These are phyloP conservation scores for Periparus ater DNA, from an alignment of 2,797 vertebrate species.

Conservation along the genomic window DNA sequence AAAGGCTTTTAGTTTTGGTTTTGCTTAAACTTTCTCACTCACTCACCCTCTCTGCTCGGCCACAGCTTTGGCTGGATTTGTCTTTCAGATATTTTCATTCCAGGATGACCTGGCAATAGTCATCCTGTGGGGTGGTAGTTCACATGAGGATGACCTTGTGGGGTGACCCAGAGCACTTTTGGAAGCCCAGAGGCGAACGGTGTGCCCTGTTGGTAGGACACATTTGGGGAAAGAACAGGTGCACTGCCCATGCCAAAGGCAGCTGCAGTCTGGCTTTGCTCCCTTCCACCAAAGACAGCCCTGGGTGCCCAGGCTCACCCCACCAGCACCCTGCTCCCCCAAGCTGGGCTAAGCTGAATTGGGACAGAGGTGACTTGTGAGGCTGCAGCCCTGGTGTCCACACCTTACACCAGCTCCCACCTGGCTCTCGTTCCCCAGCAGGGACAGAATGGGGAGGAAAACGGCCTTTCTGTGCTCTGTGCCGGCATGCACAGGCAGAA, in stretches of 20 bases:
- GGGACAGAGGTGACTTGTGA: background rate
- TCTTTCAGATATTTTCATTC: background rate
- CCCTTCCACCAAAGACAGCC: background rate
- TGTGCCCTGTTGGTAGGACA: fast-evolving
- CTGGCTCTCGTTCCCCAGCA: fast-evolving
- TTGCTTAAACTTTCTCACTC: background rate
- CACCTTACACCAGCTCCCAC: background rate
- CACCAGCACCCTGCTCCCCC: background rate
- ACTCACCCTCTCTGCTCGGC: background rate
- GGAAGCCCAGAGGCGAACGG: fast-evolving
- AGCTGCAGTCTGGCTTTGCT: background rate
- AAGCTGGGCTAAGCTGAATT: fast-evolving
- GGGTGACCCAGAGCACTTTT: background rate
- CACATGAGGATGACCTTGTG: background rate
- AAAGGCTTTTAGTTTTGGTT: background rate
- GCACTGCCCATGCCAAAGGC: fast-evolving
- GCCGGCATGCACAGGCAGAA: background rate
- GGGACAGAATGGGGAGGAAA: background rate
- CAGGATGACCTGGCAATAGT: background rate
- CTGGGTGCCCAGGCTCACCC: background rate
- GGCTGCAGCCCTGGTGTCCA: background rate
- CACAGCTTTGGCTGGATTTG: background rate
- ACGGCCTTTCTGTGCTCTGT: fast-evolving
- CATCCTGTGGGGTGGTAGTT: background rate
- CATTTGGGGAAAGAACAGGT: fast-evolving